A percentile compares a stretch with the other conserved stretches of the same genome.
Conservation (phyloP, 2,888 invertebrate genomes). For the Aspidiotus rigidus region DNA sequence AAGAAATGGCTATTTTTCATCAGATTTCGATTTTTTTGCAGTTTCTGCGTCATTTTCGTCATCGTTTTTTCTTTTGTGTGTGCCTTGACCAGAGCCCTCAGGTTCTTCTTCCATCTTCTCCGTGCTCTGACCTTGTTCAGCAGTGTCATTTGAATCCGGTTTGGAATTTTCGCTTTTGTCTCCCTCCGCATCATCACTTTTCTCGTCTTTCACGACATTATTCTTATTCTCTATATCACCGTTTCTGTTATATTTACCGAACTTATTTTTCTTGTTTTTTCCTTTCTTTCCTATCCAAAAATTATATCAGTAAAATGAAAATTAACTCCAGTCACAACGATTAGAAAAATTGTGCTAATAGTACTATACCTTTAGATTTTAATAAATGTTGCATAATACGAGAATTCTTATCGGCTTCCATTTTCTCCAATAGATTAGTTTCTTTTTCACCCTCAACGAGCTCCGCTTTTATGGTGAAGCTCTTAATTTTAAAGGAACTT, state of each 20-base stretch:
- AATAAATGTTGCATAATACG: constrained; percentile 22
- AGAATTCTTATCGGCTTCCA: constrained; percentile 24
- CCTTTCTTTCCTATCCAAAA: background rate
- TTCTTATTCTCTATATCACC: constrained; percentile 15
- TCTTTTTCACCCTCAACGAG: constrained; percentile 28
- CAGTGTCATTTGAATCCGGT: background rate
- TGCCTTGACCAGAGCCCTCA: background rate
- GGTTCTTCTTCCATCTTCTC: background rate
- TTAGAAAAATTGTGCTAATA: too few relatives aligned
- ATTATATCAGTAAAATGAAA: too few relatives aligned
- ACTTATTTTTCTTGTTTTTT: constrained; percentile 25
- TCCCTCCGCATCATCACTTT: constrained; percentile 12
- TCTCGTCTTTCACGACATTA: background rate
- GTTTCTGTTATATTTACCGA: constrained; percentile 21
- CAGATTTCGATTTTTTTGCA: constrained; percentile 20
- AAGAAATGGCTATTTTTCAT: background rate
- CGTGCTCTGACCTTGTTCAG: background rate
- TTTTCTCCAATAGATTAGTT: constrained; percentile 29
- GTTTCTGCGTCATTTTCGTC: constrained; percentile 2
- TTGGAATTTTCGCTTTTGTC: constrained; percentile 10
- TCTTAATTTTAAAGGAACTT: constrained; percentile 18
- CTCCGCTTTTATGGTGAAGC: constrained; percentile 16
- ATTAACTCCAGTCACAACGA: too few relatives aligned
- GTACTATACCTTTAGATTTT: constrained; percentile 28
- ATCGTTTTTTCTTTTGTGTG: constrained; percentile 9